Percentiles rank a stretch among this genome's conserved stretches.
Conservation (phyloP, 30 jellyfish, hydroid and myxozoan genomes). For the Chironex yamaguchii region DNA sequence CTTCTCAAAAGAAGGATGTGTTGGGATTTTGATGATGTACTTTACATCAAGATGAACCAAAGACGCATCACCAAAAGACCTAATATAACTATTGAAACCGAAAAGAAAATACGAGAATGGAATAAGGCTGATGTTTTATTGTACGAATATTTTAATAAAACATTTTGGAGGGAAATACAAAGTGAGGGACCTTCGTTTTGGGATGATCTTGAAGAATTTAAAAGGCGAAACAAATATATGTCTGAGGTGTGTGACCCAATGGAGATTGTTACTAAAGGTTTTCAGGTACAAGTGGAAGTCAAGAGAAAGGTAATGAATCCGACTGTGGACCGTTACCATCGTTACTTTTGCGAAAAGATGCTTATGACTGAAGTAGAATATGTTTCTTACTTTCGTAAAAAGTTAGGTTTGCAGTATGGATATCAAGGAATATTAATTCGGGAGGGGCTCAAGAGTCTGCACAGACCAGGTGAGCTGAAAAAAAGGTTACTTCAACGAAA, state of each 20-base stretch:
- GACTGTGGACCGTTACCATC: constrained; percentile 81
- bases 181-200: constrained; percentile 78
- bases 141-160: constrained; percentile 75
- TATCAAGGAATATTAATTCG: constrained; percentile 75
- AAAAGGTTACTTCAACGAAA: constrained; percentile 12
- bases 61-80: constrained; percentile 63
- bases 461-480: constrained; percentile 44
- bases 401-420: constrained; percentile 76
- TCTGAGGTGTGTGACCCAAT: constrained; percentile 75
- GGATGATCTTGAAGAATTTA: constrained; percentile 83
- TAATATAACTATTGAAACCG: constrained; percentile 21
- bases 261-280: constrained; percentile 79
- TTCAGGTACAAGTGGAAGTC: constrained; percentile 68
- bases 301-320: constrained; percentile 71
- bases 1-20: constrained; percentile 82
- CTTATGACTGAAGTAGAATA: constrained; percentile 84
- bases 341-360: constrained; percentile 80
- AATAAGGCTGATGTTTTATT: constrained; percentile 82
- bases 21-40: constrained; percentile 88
- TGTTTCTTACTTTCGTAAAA: constrained; percentile 78
- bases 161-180: constrained; percentile 84
- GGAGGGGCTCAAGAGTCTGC: constrained; percentile 72
- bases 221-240: constrained; percentile 65
- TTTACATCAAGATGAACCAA: constrained; percentile 89
- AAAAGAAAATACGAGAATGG: constrained; percentile 72